Evolutionary conservation across 1,140 invertebrate species (phyloP), one percentile per base, ranked within the genome.

Genomic region (Hyphantria cunea): DNA sequence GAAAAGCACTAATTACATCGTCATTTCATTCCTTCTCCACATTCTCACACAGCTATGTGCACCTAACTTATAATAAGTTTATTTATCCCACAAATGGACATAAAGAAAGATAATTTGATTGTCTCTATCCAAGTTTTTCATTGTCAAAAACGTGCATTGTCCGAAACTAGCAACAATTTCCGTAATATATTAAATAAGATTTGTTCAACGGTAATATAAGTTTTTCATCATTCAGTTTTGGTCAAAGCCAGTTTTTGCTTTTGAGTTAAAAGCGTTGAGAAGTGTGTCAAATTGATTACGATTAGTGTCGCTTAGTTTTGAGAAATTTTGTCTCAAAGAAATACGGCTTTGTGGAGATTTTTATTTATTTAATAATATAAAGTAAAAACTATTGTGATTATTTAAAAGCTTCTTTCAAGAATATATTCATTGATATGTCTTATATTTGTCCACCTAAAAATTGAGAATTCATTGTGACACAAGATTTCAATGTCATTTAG

Each of bases 111-210:
- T n/a, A n/a, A 44, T 53, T 53, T 39, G 31, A 9, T 31, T 37
- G 9, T 6, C 10, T 49, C 51, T 42, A 54, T 44, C 60, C 51
- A 49, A 5, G 9, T n/a, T 42, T 15, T 42, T 32, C n/a, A 63
- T 15, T 9, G 13, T 11, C 41, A 34, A 42, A 41, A 53, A n/a
- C 9, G 15, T 14, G 12, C 9, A 58, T 68, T 64, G 60, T 69
- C 51, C 4, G 25, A 15, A 67, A 63, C 2, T 69, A 50, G 52
- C 64, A 64, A 65, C 44, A 8, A 66, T 64, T 64, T 72, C 49
- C 64, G 51, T 64, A 72, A 72, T 68, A 68, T 68, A 76, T 71
- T 71, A 63, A 72, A 74, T 75, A 68, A 72, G 52, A 68, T 72
- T 72, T 68, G 68, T 68, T 76, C 70, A 72, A 51, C 62, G 34